phyloP scores from a whole-genome alignment of 1,140 invertebrate species.

The Macrosteles quadrilineatus region DNA sequence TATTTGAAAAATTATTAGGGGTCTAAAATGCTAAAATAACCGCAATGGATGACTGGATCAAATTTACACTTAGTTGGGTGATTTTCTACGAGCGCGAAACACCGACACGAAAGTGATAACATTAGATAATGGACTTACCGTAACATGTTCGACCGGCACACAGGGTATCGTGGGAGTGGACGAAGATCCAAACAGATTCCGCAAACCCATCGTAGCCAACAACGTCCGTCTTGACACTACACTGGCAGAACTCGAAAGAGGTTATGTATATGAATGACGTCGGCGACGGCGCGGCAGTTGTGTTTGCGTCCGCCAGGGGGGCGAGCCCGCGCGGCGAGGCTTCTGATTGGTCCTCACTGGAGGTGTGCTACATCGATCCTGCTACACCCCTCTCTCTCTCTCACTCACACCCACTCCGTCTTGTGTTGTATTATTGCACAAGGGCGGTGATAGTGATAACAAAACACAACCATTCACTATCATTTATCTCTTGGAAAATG shows the following conservation, averaged over 20 bases:
- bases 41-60: too few relatives aligned
- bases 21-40: too few relatives aligned
- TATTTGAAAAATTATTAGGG: too few relatives aligned
- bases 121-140: slow-evolving; percentile 15
- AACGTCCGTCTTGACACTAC: slow-evolving; percentile 16
- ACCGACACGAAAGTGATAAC: too few relatives aligned
- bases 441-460: too few relatives aligned
- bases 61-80: too few relatives aligned
- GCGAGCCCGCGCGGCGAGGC: slow-evolving; percentile 17
- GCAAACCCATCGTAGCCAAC: slow-evolving; percentile 30
- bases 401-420: slow-evolving; percentile 1
- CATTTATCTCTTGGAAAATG: too few relatives aligned
- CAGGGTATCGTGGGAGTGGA: slow-evolving; percentile 2
- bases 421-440: background rate
- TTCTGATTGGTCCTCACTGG: slow-evolving; percentile 7
- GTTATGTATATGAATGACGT: background rate
- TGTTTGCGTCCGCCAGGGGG: background rate
- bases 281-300: background rate
- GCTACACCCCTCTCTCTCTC: background rate
- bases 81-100: too few relatives aligned
- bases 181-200: slow-evolving; percentile 27
- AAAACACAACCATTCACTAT: too few relatives aligned
- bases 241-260: background rate
- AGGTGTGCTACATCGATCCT: slow-evolving; percentile 9
- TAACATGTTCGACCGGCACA: slow-evolving; percentile 20